Percentiles rank a stretch among this genome's conserved stretches.
Evolutionary conservation across 2,113 vertebrate species (phyloP).

Genomic region (Platanista minor): DNA sequence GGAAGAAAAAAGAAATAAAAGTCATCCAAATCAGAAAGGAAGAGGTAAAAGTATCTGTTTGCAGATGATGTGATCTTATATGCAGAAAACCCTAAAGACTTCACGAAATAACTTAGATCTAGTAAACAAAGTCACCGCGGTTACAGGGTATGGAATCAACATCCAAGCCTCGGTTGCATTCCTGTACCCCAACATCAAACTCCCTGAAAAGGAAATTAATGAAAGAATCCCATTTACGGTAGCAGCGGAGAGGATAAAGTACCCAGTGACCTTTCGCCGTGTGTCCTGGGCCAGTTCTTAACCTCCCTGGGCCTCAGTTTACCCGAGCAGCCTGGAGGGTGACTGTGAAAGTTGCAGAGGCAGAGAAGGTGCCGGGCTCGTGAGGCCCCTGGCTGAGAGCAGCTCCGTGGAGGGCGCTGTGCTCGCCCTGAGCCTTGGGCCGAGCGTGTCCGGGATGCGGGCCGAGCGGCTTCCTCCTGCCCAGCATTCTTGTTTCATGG

Average conservation of each 20-base stretch:
- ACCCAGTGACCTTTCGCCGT: background rate
- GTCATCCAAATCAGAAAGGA: background rate
- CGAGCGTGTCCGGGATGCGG: background rate
- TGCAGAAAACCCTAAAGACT: background rate
- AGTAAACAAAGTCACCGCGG: background rate
- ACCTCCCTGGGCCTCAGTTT: background rate
- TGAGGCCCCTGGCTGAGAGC: background rate
- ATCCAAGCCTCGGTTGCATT: accelerated
- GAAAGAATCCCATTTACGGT: background rate
- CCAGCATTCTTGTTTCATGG: accelerated
- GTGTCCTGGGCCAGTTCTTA: background rate
- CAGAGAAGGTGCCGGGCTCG: accelerated
- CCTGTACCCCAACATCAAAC: background rate
- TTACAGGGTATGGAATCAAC: background rate
- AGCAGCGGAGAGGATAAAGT: background rate
- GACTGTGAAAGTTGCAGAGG: background rate
- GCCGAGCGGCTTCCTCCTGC: background rate
- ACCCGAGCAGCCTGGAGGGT: background rate
- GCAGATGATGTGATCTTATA: background rate
- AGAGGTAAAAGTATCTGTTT: too few species aligned
- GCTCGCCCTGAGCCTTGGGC: too few species aligned
- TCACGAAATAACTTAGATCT: background rate
- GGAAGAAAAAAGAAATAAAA: background rate
- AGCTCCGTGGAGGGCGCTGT: background rate
- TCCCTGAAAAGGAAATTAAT: background rate